Percentiles rank a stretch among this genome's conserved stretches.
These are phyloP conservation scores for Sprattus sprattus DNA, from an alignment of 2,113 vertebrate genomes.

Conservation along the genomic window DNA sequence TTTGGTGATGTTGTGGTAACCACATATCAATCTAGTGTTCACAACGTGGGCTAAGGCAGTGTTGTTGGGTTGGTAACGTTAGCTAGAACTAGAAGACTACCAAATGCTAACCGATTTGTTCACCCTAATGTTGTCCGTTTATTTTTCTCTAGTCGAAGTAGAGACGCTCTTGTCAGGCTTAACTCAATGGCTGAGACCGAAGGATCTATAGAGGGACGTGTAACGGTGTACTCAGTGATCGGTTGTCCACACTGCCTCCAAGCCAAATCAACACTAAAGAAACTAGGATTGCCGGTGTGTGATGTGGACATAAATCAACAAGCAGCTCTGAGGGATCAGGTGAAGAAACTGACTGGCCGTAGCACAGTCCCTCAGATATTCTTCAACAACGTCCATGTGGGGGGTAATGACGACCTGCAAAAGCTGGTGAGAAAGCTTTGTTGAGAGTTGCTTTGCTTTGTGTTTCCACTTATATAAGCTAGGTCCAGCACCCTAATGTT, in stretches of 20 bases:
- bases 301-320: constrained; percentile 68
- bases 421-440: constrained; percentile 64
- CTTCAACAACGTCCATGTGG: constrained; percentile 71
- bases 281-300: constrained; percentile 61
- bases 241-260: constrained; percentile 72
- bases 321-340: constrained; percentile 52
- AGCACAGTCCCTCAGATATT: constrained; percentile 75
- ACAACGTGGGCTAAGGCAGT: no score
- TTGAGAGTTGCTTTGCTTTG: neutral
- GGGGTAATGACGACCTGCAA: constrained; percentile 69
- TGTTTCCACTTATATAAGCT: no score
- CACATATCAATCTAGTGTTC: no score
- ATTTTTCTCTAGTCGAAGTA: constrained; percentile 61
- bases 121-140: no score
- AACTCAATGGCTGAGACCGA: constrained; percentile 60
- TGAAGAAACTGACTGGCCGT: constrained; percentile 68
- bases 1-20: no score
- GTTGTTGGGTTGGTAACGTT: no score
- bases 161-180: constrained; percentile 55
- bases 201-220: constrained; percentile 54
- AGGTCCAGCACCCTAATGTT: no score
- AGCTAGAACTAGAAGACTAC: no score
- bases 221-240: constrained; percentile 72
- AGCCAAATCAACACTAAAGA: constrained; percentile 63
- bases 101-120: no score